Evolutionary conservation across 2,113 vertebrate genomes (phyloP).

Genomic region (Morone chrysops): DNA sequence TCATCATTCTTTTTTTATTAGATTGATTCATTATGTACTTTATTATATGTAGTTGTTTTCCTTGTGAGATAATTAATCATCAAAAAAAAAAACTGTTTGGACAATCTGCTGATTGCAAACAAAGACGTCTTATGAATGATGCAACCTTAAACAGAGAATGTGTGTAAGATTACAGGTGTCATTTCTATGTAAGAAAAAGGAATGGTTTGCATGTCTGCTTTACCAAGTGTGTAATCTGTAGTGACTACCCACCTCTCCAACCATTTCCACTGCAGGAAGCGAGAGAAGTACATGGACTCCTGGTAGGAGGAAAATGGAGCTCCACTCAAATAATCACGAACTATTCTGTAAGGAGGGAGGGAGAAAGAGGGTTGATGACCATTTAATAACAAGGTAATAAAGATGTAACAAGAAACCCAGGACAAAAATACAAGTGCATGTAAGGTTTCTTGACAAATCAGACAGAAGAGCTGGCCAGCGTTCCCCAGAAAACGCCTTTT

Average conservation of each 20-base stretch:
- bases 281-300: conserved; percentile 91
- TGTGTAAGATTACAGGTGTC: background rate
- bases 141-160: background rate
- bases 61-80: background rate
- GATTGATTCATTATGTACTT: background rate
- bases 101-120: background rate
- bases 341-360: conserved; percentile 81
- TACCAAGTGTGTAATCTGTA: conserved; percentile 11
- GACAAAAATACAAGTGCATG: background rate
- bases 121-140: background rate
- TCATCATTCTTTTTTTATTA: background rate
- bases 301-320: conserved; percentile 92
- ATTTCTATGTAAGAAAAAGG: background rate
- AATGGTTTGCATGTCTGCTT: conserved; percentile 11
- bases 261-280: conserved; percentile 97
- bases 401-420: background rate
- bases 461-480: background rate
- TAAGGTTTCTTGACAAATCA: background rate
- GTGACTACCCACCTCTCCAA: conserved; percentile 89
- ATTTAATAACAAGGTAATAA: conserved; percentile 35
- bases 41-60: background rate
- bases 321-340: conserved; percentile 91
- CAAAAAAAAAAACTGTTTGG: background rate
- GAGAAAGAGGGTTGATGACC: conserved; percentile 6
- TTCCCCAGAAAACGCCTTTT: background rate